These are phyloP conservation scores for Saguinus imperator DNA, from an alignment of 2,113 vertebrate species.

Conservation along the genomic window DNA sequence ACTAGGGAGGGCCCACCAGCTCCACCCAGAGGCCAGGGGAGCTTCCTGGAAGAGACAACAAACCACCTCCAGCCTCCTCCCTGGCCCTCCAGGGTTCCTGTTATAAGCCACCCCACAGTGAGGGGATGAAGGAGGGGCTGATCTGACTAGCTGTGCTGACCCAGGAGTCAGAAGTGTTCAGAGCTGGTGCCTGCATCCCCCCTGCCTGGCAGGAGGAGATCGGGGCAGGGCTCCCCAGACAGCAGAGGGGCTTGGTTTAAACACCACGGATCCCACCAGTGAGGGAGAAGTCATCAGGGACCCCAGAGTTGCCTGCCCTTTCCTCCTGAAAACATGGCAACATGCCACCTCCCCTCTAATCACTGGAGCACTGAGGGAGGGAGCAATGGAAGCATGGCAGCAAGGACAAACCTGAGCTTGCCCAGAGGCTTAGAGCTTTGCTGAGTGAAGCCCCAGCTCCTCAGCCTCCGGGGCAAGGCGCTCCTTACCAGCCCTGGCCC, in stretches of 20 bases:
- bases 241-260: conserved; percentile 67
- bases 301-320: not conserved
- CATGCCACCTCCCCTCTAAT: not conserved
- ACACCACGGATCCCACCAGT: conserved; percentile 62
- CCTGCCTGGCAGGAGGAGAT: conserved; percentile 52
- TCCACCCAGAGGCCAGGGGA: not conserved
- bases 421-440: not conserved
- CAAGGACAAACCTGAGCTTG: not conserved
- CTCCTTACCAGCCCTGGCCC: not conserved
- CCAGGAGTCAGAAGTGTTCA: conserved; percentile 74
- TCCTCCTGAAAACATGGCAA: rapidly evolving
- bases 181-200: conserved; percentile 63
- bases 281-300: not conserved
- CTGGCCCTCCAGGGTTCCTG: not conserved
- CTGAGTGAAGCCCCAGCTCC: not conserved
- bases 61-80: not conserved
- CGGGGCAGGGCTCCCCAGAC: conserved; percentile 66
- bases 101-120: not conserved
- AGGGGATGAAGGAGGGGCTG: conserved; percentile 36
- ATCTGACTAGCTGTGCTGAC: not conserved
- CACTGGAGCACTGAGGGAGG: not conserved
- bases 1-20: not conserved
- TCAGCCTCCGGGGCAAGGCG: not conserved
- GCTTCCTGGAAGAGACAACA: not conserved
- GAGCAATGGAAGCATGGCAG: rapidly evolving